Evolutionary conservation across 2,888 invertebrate species (phyloP), one percentile per base, ranked within the genome.

Genomic region (Brassicogethes aeneus): DNA sequence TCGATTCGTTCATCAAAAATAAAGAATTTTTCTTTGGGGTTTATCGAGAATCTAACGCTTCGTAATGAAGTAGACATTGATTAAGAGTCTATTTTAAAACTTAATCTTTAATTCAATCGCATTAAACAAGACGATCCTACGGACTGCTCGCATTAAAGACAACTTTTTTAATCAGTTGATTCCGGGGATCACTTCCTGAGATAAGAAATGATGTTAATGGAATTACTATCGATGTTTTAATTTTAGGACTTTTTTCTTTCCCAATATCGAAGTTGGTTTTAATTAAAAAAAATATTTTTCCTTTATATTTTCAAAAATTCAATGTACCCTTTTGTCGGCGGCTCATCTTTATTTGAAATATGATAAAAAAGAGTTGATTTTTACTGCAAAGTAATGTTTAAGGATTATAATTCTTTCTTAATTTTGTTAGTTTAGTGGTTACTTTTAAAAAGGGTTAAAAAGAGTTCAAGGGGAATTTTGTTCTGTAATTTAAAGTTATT

Each of bases 91-190:
- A 61, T 65, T 63, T 60, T 53, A 52, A 59, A 60, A 61, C 58
- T 62, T 62, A 62, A 65, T 67, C 66, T 66, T 68, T 66, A 68
- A 68, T 67, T 67, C 65, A 66, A 65, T 65, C 65, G 61, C 62
- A 62, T 65, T 65, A 64, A 60, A 59, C 61, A 61, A 61, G 59
- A 52, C 55, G 55, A 61, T 56, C 54, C 51, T 50, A 55, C 56
- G 43, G 38, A 41, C 17, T 3, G 45, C 5, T 1, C 13, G 16
- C 16, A 52, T 56, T 50, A 54, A 55, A 55, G 60, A 64, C 65
- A 66, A 67, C 67, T 66, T 66, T 65, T 66, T 65, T 64, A 67
- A 65, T 66, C 66, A 64, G 61, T 56, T 59, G 63, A 65, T 66
- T 61, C 62, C 59, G 59, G 56, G 62, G 66, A 66, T 66, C 61